Percentiles rank a stretch among this genome's conserved stretches.
Conservation (phyloP, 2,797 vertebrate genomes). For the Lateolabrax maculatus region DNA sequence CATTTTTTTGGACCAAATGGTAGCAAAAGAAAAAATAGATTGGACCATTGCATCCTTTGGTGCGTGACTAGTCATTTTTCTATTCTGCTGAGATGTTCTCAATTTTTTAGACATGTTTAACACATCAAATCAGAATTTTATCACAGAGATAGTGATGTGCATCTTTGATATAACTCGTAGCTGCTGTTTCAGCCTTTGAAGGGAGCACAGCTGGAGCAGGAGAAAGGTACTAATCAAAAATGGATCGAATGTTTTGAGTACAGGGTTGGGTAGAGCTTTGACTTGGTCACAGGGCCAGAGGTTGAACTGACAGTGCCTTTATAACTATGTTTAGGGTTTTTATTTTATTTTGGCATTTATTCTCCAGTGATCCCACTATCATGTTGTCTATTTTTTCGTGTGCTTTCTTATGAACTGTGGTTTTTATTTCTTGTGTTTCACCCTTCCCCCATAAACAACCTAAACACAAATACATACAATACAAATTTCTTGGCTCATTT, state of each 20-base stretch:
- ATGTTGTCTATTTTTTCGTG: constrained; percentile 9
- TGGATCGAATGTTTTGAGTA: background rate
- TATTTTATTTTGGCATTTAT: background rate
- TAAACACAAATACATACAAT: constrained; percentile 72
- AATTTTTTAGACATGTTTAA: constrained; percentile 36
- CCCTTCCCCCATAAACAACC: constrained; percentile 34
- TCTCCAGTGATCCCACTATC: constrained; percentile 10
- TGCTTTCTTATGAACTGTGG: constrained; percentile 31
- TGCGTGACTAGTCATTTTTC: constrained; percentile 47
- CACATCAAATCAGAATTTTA: constrained; percentile 36
- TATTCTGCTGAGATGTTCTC: constrained; percentile 43
- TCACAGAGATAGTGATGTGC: constrained; percentile 20
- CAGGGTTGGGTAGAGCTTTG: constrained; percentile 45
- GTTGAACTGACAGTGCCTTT: constrained; percentile 81
- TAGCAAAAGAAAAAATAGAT: constrained; percentile 47
- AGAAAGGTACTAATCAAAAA: background rate
- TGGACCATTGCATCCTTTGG: constrained; percentile 53
- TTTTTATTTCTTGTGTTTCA: constrained; percentile 40
- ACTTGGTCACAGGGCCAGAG: constrained; percentile 19
- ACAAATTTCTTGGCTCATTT: constrained; percentile 14
- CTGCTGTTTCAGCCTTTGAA: constrained; percentile 15
- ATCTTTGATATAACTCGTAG: constrained; percentile 23
- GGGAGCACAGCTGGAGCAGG: constrained; percentile 11
- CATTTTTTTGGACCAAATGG: constrained; percentile 78
- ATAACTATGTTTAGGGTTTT: constrained; percentile 35